A percentile compares a stretch with the other conserved stretches of the same genome.
Evolutionary conservation across 2,113 vertebrate species (phyloP).

Genomic region (Oreochromis spilurus): DNA sequence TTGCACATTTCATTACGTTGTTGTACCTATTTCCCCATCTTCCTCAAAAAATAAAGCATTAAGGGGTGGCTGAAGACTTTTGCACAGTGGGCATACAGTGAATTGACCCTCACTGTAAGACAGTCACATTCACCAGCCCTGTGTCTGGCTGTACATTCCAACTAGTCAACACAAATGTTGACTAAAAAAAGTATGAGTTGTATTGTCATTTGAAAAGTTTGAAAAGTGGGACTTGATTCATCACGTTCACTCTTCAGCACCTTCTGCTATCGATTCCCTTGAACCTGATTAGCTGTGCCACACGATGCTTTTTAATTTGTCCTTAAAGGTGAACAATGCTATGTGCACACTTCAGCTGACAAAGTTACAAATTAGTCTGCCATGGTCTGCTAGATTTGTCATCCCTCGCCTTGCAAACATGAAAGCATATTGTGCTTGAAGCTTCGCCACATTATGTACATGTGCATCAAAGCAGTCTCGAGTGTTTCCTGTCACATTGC

Average conservation of each 20-base stretch:
- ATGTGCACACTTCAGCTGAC: not conserved
- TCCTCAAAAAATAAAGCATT: not conserved
- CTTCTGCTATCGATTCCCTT: not conserved
- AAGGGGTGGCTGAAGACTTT: not conserved
- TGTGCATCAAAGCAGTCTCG: not conserved
- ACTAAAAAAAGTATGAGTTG: conserved; percentile 1
- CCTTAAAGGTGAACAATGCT: not conserved
- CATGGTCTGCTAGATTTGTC: not conserved
- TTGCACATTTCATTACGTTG: not conserved
- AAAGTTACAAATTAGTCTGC: not conserved
- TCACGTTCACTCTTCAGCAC: not conserved
- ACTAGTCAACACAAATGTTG: conserved; percentile 6
- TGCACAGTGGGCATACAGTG: not conserved
- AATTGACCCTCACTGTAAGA: conserved; percentile 5
- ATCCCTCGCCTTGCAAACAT: not conserved
- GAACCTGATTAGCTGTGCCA: not conserved
- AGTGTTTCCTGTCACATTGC: not conserved
- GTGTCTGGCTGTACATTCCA: not conserved
- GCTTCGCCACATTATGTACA: not conserved
- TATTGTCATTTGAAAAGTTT: conserved; percentile 31
- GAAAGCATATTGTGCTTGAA: not conserved
- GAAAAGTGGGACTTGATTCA: conserved; percentile 17
- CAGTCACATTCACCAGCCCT: not conserved
- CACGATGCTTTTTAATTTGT: not conserved
- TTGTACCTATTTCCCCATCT: not conserved